Base-by-base conservation (phyloP, 1,140 invertebrate species). In the Drosophila simulans region DNA sequence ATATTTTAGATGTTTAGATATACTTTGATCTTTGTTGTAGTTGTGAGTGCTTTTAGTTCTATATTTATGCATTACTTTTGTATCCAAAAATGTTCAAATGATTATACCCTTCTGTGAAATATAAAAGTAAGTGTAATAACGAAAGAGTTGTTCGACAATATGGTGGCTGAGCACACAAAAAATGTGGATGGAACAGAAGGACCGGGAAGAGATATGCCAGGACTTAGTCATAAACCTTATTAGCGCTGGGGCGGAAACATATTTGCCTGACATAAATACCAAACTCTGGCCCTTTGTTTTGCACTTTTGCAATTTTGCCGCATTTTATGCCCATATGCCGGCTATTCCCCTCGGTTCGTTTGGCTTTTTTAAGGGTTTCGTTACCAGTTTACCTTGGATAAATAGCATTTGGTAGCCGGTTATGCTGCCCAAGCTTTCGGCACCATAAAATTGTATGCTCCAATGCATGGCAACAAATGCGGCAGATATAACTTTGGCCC, bases 251-350 rank as follows among this genome's bases (percentile, higher is more conserved):
- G 74, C 84, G 83, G 83, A 88, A 88, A 88, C 83, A 88, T 88
- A 88, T 88, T 89, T 88, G 76, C 76, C 84, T 71, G 83, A 88
- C 83, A 86, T 86, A 88, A 86, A 86, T 86, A 86, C 83, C 58
- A 64, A 64, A 63, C 58, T 45, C 59, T 13, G 54, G 39, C 39
- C 49, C 77, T 76, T 71, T 86, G 65, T 88, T 89, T 89, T 86
- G 79, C 76, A 88, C 80, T 88, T 83, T 89, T 76, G 84, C 84
- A 88, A 80, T 82, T 79, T 86, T 57, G 17, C 10, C 42, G 65
- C 64, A 76, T 70, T 68, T 56, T 74, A 17, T 58, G 3, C n/a
- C 69, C 77, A 74, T 69, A 85, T 80, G 81, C 80, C 75, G 49
- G 78, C 65, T 62, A 12, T 53, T 31, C 48, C 62, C 58, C 68